Conservation (phyloP, 2,113 vertebrate genomes). For the Chitala chitala region DNA sequence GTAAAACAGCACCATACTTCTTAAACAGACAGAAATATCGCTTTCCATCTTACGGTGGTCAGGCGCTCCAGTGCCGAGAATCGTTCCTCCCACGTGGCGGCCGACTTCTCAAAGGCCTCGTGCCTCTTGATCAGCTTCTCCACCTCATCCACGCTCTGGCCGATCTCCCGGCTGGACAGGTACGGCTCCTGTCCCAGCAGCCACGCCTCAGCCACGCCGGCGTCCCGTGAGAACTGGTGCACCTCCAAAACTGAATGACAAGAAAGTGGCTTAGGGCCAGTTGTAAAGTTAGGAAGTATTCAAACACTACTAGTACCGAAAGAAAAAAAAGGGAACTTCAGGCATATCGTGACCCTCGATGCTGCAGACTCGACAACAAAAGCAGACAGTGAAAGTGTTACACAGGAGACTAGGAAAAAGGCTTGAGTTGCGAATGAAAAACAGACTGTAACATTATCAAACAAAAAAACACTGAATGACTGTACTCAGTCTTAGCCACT, state of each 20-base stretch:
- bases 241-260: conserved; percentile 83
- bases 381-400: no score
- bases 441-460: no score
- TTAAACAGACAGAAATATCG: background rate
- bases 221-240: conserved; percentile 92
- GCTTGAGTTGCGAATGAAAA: background rate
- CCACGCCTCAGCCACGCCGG: conserved; percentile 92
- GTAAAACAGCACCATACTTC: no score
- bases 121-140: conserved; percentile 95
- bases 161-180: conserved; percentile 82
- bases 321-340: no score
- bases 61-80: conserved; percentile 89
- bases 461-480: background rate
- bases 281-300: background rate
- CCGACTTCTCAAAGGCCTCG: conserved; percentile 93
- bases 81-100: conserved; percentile 93
- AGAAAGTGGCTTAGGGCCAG: no score
- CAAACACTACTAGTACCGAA: background rate
- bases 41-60: conserved; percentile 73
- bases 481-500: conserved; percentile 96
- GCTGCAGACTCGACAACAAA: no score
- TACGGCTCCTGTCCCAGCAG: conserved; percentile 91
- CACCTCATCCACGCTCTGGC: conserved; percentile 90
- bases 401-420: no score
- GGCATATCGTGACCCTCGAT: no score